Percentiles rank a stretch among this genome's conserved stretches.
These are phyloP conservation scores for Cerceris ruficornis DNA, from an alignment of 2,888 invertebrate genomes.

Conservation along the genomic window DNA sequence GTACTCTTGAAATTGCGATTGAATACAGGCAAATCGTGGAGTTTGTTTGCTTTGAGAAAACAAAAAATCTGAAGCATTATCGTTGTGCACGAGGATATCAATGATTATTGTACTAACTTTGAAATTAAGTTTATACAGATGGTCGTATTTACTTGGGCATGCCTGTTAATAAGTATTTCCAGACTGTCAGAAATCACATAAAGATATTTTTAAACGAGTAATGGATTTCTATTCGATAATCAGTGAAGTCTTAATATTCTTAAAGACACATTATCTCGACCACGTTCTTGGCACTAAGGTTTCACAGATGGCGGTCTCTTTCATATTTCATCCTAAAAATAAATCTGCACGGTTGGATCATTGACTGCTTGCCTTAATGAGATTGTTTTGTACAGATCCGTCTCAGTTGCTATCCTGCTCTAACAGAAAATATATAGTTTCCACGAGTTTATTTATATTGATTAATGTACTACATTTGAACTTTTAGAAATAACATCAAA, in stretches of 20 bases:
- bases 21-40: too few species aligned
- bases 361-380: conserved; percentile 38
- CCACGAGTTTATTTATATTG: not conserved
- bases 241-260: conserved; percentile 9
- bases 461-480: not conserved
- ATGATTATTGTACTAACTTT: conserved; percentile 13
- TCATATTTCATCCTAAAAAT: conserved; percentile 70
- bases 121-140: conserved; percentile 33
- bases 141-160: conserved; percentile 31
- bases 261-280: conserved; percentile 3
- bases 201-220: not conserved
- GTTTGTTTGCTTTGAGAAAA: too few species aligned
- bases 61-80: not conserved
- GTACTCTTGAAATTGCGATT: too few species aligned
- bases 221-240: not conserved
- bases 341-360: conserved; percentile 57
- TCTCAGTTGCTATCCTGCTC: too few species aligned
- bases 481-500: not conserved
- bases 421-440: not conserved
- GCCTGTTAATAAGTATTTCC: not conserved
- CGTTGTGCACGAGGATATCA: not conserved
- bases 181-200: conserved; percentile 2
- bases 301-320: conserved; percentile 49
- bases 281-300: conserved; percentile 55
- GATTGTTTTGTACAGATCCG: conserved; percentile 18